Percentiles rank a stretch among this genome's conserved stretches.
Evolutionary conservation across 2,113 vertebrate species (phyloP).

Genomic region (Jaculus jaculus): DNA sequence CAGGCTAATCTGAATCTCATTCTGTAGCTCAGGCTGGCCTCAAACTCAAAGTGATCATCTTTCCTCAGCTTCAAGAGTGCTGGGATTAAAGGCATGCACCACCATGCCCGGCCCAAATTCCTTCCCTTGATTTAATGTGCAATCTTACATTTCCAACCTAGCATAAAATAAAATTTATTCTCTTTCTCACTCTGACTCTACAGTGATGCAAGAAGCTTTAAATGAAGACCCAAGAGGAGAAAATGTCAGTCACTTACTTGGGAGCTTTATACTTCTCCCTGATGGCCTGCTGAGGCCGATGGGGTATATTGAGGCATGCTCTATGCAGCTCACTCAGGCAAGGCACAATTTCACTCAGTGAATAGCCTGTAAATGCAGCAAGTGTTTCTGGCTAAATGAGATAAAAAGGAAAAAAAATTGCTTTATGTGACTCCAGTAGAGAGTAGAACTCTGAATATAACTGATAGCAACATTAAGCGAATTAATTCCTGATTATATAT

Average conservation of each 20-base stretch:
- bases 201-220: background rate
- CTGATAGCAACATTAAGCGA: background rate
- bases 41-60: too few species aligned
- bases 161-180: background rate
- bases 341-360: conserved; percentile 88
- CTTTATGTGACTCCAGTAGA: background rate
- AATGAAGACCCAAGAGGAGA: background rate
- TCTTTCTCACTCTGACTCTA: background rate
- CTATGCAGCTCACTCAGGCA: conserved; percentile 92
- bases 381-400: conserved; percentile 89
- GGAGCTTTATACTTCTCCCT: conserved; percentile 91
- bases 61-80: too few species aligned
- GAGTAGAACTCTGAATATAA: background rate
- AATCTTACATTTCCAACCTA: background rate
- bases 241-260: conserved; percentile 86
- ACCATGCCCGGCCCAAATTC: background rate
- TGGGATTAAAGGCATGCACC: too few species aligned
- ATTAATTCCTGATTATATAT: background rate
- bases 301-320: conserved; percentile 83
- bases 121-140: background rate
- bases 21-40: too few species aligned
- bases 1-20: too few species aligned
- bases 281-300: conserved; percentile 89
- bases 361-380: conserved; percentile 91
- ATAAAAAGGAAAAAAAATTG: conserved; percentile 23